Conservation (phyloP, 1,140 invertebrate species). For the Temnothorax nylanderi region DNA sequence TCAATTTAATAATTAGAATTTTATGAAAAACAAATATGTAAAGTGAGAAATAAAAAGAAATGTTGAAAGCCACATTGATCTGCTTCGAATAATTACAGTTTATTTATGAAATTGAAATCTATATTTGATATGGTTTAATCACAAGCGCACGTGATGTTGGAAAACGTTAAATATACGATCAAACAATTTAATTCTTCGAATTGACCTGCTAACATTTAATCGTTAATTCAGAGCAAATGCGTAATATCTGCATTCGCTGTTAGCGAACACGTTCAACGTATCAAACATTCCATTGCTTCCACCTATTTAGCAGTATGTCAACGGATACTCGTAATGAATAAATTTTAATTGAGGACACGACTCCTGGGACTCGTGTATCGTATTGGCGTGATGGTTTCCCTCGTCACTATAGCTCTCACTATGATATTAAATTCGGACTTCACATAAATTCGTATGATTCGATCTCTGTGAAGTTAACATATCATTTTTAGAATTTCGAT, state of each 20-base stretch:
- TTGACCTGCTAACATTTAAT: slow-evolving; percentile 26
- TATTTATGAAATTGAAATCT: neutral
- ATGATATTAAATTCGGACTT: slow-evolving; percentile 11
- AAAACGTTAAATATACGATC: neutral
- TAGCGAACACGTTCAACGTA: slow-evolving; percentile 6
- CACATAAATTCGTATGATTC: neutral
- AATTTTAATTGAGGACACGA: slow-evolving; percentile 42
- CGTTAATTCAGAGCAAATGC: neutral
- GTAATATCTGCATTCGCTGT: neutral
- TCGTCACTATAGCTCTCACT: neutral
- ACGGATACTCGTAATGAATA: slow-evolving; percentile 26
- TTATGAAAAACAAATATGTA: neutral
- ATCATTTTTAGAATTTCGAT: neutral
- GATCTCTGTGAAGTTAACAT: neutral
- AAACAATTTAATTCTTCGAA: slow-evolving; percentile 25
- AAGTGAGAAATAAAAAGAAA: neutral
- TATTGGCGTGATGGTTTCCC: neutral
- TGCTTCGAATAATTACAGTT: neutral
- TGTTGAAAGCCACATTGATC: neutral
- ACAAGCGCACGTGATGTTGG: neutral
- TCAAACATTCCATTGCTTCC: slow-evolving; percentile 7
- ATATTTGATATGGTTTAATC: neutral
- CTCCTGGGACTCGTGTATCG: neutral
- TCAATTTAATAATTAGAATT: neutral
- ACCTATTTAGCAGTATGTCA: slow-evolving; percentile 16